Conservation (phyloP, 2,797 vertebrate genomes). For the Cephalopachus bancanus region DNA sequence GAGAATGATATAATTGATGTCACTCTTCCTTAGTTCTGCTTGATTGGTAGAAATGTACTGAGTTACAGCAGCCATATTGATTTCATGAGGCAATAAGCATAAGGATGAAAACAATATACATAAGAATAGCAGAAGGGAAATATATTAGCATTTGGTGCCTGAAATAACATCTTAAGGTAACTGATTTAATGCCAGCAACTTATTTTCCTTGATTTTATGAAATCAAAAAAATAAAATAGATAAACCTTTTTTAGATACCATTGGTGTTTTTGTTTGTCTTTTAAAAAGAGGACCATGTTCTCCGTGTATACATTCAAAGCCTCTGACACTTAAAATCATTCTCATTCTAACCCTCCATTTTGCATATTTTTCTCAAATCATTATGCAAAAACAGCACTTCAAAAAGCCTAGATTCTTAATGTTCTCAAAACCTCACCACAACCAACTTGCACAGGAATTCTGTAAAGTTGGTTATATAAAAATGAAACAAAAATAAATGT, state of each 20-base stretch:
- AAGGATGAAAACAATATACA: neutral
- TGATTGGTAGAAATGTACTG: neutral
- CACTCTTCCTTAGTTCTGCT: neutral
- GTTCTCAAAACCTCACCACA: neutral
- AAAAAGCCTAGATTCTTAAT: neutral
- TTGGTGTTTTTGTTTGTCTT: neutral
- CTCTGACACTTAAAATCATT: neutral
- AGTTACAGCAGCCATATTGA: neutral
- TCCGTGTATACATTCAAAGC: neutral
- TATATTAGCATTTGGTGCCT: neutral
- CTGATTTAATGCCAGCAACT: neutral
- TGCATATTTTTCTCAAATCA: neutral
- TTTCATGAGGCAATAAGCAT: neutral
- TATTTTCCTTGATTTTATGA: neutral
- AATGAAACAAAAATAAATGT: neutral
- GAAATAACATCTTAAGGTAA: neutral
- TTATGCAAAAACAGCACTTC: neutral
- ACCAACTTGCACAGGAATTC: neutral
- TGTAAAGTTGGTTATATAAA: neutral
- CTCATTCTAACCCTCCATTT: neutral
- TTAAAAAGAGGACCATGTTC: neutral
- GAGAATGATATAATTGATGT: neutral
- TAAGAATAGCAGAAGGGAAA: neutral
- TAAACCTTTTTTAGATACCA: neutral
- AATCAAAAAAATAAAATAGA: neutral